Evolutionary conservation across 2,888 invertebrate genomes (phyloP).

Genomic region (Agonopterix alstromeriana): DNA sequence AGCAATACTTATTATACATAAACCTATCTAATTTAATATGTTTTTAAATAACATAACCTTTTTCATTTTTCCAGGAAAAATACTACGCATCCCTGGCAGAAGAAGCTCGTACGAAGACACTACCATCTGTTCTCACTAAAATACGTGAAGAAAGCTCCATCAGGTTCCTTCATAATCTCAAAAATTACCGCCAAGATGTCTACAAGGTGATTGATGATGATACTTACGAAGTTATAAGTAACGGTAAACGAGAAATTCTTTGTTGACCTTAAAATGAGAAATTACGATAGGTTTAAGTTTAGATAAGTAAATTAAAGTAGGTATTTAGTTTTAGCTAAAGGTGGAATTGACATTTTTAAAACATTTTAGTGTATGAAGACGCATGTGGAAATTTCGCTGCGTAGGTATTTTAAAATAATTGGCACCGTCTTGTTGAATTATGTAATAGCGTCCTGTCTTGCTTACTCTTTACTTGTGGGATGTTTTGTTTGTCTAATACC

Average conservation of each 20-base stretch:
- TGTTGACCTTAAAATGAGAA: conserved; percentile 43
- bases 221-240: conserved; percentile 71
- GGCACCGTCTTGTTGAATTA: too few species aligned
- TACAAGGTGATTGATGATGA: conserved; percentile 82
- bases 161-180: conserved; percentile 79
- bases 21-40: too few species aligned
- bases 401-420: too few species aligned
- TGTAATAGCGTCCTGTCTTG: too few species aligned
- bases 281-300: conserved; percentile 13
- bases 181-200: conserved; percentile 79
- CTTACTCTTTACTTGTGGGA: too few species aligned
- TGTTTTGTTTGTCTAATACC: too few species aligned
- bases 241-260: conserved; percentile 58
- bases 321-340: neutral
- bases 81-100: conserved; percentile 83
- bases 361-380: too few species aligned
- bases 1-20: too few species aligned
- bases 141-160: conserved; percentile 81
- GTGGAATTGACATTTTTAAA: too few species aligned
- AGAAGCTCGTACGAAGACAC: conserved; percentile 76
- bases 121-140: conserved; percentile 82
- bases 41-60: neutral
- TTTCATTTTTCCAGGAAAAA: conserved; percentile 65
- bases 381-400: too few species aligned
- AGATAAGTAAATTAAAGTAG: neutral